A percentile compares a stretch with the other conserved stretches of the same genome.
These are phyloP conservation scores for Ceuthmochares aereus DNA, from an alignment of 2,113 vertebrate species.

Conservation along the genomic window DNA sequence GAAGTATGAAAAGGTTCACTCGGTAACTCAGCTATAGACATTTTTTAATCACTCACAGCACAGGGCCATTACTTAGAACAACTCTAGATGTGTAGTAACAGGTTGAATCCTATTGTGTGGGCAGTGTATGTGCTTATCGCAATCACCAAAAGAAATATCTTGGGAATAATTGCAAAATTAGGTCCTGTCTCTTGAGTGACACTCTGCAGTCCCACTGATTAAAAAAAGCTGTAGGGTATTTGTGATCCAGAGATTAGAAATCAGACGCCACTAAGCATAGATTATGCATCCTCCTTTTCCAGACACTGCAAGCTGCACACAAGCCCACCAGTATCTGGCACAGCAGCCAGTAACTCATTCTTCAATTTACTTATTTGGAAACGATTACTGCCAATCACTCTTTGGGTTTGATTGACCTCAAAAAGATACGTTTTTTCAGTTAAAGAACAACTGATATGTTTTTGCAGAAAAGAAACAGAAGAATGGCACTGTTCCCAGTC, in stretches of 20 bases:
- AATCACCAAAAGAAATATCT: background rate
- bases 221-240: background rate
- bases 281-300: background rate
- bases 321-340: background rate
- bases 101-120: background rate
- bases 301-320: background rate
- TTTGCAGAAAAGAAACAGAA: background rate
- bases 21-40: background rate
- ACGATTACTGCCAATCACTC: background rate
- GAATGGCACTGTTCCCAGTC: background rate
- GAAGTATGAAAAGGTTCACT: background rate
- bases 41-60: background rate
- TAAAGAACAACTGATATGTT: background rate
- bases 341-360: background rate
- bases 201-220: background rate
- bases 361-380: background rate
- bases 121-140: background rate
- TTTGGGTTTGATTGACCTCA: background rate
- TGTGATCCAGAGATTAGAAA: background rate
- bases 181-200: background rate
- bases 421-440: background rate
- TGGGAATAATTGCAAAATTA: background rate
- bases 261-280: background rate
- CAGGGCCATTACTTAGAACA: background rate
- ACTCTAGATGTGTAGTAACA: fast-evolving